These are phyloP conservation scores for Arge pagana DNA, from an alignment of 2,888 invertebrate genomes.

Conservation along the genomic window DNA sequence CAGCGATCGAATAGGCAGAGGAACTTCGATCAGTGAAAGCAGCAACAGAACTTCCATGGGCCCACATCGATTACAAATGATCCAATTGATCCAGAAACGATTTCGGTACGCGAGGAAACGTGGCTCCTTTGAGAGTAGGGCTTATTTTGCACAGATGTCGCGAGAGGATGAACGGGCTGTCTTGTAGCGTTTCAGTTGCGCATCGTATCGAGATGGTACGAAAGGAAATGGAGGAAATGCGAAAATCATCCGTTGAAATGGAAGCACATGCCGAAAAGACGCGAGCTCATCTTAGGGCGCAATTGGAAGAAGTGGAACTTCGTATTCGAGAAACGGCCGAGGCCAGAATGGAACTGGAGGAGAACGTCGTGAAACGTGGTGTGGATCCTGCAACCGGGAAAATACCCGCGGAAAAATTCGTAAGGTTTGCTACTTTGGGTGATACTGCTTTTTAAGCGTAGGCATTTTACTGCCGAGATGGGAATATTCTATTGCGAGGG, in stretches of 20 bases:
- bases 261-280: conserved; percentile 53
- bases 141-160: too few species aligned
- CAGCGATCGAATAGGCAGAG: conserved; percentile 27
- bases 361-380: conserved; percentile 61
- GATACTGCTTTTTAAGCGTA: too few species aligned
- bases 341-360: conserved; percentile 60
- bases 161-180: too few species aligned
- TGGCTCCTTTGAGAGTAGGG: too few species aligned
- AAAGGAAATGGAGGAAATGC: conserved; percentile 61
- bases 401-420: conserved; percentile 66
- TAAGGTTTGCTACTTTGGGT: conserved; percentile 49
- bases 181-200: conserved; percentile 61
- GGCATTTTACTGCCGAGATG: too few species aligned
- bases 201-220: conserved; percentile 62
- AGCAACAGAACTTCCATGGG: conserved; percentile 32
- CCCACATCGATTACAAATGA: conserved; percentile 28
- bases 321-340: conserved; percentile 61
- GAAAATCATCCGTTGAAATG: conserved; percentile 48
- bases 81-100: not conserved
- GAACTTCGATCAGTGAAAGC: conserved; percentile 28
- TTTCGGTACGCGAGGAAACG: conserved; percentile 14
- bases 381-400: conserved; percentile 66
- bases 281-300: conserved; percentile 59
- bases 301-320: conserved; percentile 64
- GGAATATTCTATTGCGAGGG: too few species aligned